These are phyloP conservation scores for Polietes domitor DNA, from an alignment of 2,888 invertebrate species.

Conservation along the genomic window DNA sequence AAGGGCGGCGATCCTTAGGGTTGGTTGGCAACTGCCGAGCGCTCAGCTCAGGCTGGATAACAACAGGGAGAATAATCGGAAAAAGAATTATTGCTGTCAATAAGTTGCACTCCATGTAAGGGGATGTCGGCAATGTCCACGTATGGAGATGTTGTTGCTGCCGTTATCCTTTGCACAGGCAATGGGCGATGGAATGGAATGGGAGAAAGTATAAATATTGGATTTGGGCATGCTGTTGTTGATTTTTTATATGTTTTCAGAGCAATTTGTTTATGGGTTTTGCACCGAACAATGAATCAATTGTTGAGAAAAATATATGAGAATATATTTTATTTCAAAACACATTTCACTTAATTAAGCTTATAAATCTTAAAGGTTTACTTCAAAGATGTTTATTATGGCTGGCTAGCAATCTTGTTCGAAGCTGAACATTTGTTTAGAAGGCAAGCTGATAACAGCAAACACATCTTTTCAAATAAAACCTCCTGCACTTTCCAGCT, in stretches of 20 bases:
- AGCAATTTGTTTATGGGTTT: slow-evolving; percentile 58
- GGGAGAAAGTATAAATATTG: slow-evolving; percentile 29
- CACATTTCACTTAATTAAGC: slow-evolving; percentile 63
- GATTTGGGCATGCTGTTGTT: slow-evolving; percentile 45
- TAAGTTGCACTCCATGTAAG: slow-evolving; percentile 36
- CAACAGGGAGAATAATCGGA: slow-evolving; percentile 6
- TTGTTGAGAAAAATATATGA: slow-evolving; percentile 44
- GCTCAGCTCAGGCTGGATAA: not conserved
- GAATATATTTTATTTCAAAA: slow-evolving; percentile 38
- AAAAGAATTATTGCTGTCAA: slow-evolving; percentile 61
- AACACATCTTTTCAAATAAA: no score
- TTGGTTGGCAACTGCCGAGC: not conserved
- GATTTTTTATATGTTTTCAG: slow-evolving; percentile 47
- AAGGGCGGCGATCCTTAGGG: slow-evolving; percentile 12
- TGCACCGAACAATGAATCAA: slow-evolving; percentile 47
- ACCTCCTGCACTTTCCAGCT: no score
- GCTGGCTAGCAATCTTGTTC: not conserved
- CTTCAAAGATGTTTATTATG: slow-evolving; percentile 45
- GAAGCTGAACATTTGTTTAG: no score
- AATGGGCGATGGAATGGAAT: not conserved
- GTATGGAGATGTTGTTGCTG: slow-evolving; percentile 11
- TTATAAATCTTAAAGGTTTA: slow-evolving; percentile 56
- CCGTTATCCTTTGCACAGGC: slow-evolving; percentile 14
- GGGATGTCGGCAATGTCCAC: slow-evolving; percentile 1
- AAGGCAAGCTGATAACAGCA: no score